Evolutionary conservation across 2,797 vertebrate species (phyloP), one percentile per base, ranked within the genome.

Genomic region (Sternotherus odoratus): DNA sequence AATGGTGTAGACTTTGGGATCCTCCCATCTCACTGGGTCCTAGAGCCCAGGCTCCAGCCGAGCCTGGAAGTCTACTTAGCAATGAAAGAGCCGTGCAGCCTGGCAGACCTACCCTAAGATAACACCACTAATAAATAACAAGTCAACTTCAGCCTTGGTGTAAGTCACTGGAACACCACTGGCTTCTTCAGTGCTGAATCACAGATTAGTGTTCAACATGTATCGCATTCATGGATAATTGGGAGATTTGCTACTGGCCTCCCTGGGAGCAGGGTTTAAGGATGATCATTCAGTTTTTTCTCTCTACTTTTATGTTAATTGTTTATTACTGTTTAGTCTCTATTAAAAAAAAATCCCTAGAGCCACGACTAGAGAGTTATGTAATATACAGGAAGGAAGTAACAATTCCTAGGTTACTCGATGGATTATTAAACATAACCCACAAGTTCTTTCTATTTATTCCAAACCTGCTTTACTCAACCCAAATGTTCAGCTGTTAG

Each of bases 361-460:
- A 0, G 51, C 92, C 92, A 54, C 88, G 48, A 96, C 95, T 93
- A 96, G 92, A 74, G n/a, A 30, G 51, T 28, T 21, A 4, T 9
- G 46, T 43, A 26, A 8, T 13, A 94, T 89, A 94, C 10, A 46
- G 96, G 95, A 96, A 97, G 93, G 93, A 96, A 90, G 39, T 83
- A 53, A 94, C 77, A 93, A 54, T 84, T 74, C 30, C 48, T 50
- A 54, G 53, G 24, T 95, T 96, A 80, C 92, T 94, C 95, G 90
- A 87, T 46, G 56, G n/a, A n/a, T n/a, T n/a, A 93, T 91, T 87
- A 93, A 91, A 81, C 19, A 6, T 28, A 46, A 66, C 91, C 90
- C 93, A 90, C 28, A 1, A 57, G 4, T 1, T 82, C 86, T 84
- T 79, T 82, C 79, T 80, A 3, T 90, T 93, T 86, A 21, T 81